These are phyloP conservation scores for Globodera rostochiensis DNA, from an alignment of 1,140 invertebrate genomes.

Conservation along the genomic window DNA sequence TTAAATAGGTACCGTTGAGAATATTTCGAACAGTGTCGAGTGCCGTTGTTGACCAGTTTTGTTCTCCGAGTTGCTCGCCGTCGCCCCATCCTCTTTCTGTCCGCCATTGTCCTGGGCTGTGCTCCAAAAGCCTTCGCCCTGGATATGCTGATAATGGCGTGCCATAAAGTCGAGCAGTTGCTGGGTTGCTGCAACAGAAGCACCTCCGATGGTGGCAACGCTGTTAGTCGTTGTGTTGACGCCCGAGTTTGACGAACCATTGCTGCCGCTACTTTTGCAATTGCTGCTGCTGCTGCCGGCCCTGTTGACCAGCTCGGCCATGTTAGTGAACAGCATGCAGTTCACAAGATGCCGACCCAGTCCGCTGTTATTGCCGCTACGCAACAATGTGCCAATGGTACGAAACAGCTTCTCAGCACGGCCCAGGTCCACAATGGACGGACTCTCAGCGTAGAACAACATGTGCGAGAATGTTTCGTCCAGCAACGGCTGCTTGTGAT, in stretches of 20 bases:
- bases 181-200: constrained; percentile 8
- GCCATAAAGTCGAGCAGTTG: constrained; percentile 54
- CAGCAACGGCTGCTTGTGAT: constrained; percentile 58
- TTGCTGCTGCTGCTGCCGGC: not conserved
- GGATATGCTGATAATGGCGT: constrained; percentile 59
- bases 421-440: constrained; percentile 59
- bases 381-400: constrained; percentile 53
- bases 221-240: not conserved
- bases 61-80: not conserved
- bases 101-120: constrained; percentile 17
- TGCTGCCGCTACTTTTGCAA: too few species aligned
- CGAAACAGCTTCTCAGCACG: constrained; percentile 59
- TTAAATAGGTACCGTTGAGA: constrained; percentile 30
- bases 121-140: constrained; percentile 61
- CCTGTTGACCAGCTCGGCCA: constrained; percentile 29
- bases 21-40: constrained; percentile 50
- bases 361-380: constrained; percentile 17
- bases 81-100: not conserved
- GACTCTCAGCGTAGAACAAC: constrained; percentile 62
- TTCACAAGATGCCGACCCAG: constrained; percentile 55
- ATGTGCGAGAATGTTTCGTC: constrained; percentile 63
- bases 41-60: constrained; percentile 41
- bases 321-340: constrained; percentile 59
- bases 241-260: not conserved
- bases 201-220: not conserved